Conservation (phyloP, 2,113 vertebrate species). For the Canis aureus region DNA sequence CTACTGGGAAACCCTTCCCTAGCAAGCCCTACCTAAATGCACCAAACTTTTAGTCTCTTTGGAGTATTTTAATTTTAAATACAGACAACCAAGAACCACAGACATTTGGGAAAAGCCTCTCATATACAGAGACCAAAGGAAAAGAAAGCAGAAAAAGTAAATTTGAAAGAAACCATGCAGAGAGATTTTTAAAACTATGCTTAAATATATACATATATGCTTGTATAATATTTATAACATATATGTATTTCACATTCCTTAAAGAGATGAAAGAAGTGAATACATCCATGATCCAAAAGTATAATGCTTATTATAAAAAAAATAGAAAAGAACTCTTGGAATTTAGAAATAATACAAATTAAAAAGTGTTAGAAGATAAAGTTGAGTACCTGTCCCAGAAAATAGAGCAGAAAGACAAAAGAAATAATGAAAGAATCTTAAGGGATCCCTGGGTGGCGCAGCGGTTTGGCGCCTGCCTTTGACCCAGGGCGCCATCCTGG, state of each 20-base stretch:
- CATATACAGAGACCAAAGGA: background rate
- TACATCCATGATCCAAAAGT: background rate
- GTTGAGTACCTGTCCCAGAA: background rate
- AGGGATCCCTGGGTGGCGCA: too few relatives aligned
- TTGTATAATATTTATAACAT: background rate
- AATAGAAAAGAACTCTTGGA: background rate
- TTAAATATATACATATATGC: background rate
- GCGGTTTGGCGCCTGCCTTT: too few relatives aligned
- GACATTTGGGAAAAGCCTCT: background rate
- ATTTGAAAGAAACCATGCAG: background rate
- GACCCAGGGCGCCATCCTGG: too few relatives aligned
- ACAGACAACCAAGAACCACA: background rate
- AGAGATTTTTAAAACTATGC: background rate
- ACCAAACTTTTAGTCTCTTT: background rate
- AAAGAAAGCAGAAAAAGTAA: background rate
- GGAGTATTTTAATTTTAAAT: background rate
- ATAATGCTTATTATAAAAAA: background rate
- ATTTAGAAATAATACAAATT: constrained; percentile 30
- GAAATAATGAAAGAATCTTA: background rate
- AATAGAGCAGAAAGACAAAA: constrained; percentile 13
- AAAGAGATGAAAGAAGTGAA: background rate
- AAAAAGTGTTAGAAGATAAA: background rate
- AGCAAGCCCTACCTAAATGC: background rate
- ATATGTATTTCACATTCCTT: background rate
- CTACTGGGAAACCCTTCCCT: background rate